These are phyloP conservation scores for Campoletis sonorensis DNA, from an alignment of 1,140 invertebrate genomes.

Conservation along the genomic window DNA sequence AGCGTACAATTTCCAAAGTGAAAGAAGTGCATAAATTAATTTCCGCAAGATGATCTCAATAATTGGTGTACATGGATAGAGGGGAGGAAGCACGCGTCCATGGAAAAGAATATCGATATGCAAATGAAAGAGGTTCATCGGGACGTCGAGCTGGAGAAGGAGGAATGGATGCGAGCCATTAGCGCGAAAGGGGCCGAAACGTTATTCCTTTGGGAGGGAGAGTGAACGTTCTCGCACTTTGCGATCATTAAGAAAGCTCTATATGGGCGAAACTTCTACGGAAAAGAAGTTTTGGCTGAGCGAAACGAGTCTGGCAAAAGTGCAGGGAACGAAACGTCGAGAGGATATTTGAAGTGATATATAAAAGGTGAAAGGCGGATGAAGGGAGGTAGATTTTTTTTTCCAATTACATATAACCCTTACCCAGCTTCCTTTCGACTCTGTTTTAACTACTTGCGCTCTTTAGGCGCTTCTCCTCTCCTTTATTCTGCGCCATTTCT, in stretches of 20 bases:
- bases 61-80: neutral
- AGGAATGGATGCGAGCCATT: neutral
- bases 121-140: constrained; percentile 12
- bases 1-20: neutral
- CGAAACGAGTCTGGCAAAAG: constrained; percentile 2
- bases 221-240: constrained; percentile 13
- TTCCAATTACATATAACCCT: neutral
- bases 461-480: neutral
- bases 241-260: constrained; percentile 11
- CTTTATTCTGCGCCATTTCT: neutral
- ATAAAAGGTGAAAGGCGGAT: neutral
- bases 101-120: constrained; percentile 23
- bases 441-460: neutral
- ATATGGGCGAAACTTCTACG: neutral
- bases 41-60: constrained; percentile 20
- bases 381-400: neutral
- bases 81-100: neutral
- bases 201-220: neutral
- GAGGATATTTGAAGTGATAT: constrained; percentile 20
- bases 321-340: neutral
- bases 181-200: neutral
- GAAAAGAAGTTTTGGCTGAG: neutral
- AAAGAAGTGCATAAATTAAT: constrained; percentile 2
- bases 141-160: neutral
- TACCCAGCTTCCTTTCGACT: neutral